Evolutionary conservation across 2,797 vertebrate genomes (phyloP), one percentile per base, ranked within the genome.

Genomic region (Schizothorax lantsangensis): DNA sequence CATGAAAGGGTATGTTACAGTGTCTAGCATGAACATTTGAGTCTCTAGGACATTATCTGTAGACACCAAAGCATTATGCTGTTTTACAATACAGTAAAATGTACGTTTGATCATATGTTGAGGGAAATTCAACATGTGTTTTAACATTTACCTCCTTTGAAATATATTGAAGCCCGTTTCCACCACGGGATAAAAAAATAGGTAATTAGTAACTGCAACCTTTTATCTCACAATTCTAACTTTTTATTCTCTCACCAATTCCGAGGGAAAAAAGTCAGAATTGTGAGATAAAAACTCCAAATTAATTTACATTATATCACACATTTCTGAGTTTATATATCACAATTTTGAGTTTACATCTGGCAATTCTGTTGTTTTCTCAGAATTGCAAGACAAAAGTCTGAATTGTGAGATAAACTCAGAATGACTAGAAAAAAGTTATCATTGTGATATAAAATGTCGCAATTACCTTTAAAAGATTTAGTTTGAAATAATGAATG

Each of bases 1-100:
- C 40, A 92, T 23, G 90, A 43, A 88, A 66, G 49, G 62, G 17
- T 6, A 66, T 83, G 88, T 85, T 54, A 88, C 88, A 26, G 54
- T 52, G 4, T 40, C 30, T 66, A 23, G 15, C 62, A 8, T 49
- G 10, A 71, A 38, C 30, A 82, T 40, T n/a, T 82, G 40, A 4
- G 38, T 36, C 45, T 82, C 6, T 26, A 9, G 7, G 33, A 33
- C 33, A 80, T 80, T 79, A 64, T 64, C 57, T 57, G 33, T 54
- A 38, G 75, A 57, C 75, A 57, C 33, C 75, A 57, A 57, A 57
- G 52, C 52, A 57, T 78, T 59, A 79, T 40, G 21, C 52, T n/a
- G 21, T 33, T 78, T 78, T 59, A 78, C 71, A 62, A 57, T 75
- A 43, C 36, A 74, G 69, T 8, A 8, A 77, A 77, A 11, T 54